Base-by-base conservation (phyloP, 2,888 invertebrate genomes). In the Tethea ocularis region DNA sequence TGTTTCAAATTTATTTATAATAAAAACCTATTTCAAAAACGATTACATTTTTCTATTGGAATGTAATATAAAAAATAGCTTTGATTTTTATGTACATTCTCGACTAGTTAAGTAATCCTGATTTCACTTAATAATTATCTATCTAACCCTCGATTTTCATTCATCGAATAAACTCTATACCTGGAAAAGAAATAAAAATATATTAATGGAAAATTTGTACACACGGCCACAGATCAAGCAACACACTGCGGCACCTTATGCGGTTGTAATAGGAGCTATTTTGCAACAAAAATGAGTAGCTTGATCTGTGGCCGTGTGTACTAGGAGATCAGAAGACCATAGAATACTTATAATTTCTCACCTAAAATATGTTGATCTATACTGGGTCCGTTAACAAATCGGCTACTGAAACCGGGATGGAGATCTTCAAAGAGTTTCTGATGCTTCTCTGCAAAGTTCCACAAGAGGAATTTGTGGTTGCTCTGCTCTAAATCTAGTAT, bases 311-410 rank as follows among this genome's bases (percentile, higher is more conserved):
- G n/a, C n/a, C n/a, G 6, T 33, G 20, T 8, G 46, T 20, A 46
- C 46, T n/a, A 46, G 46, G 46, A 10, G 6, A 46, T 46, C 46
- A 46, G n/a, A 46, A 46, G 8, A 46, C 20, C 10, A 8, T 20
- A 46, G 46, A 20, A 46, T 20, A 57, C 11, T 13, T 33, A 13
- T 56, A 38, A 33, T 22, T 13, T 8, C n/a, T 62, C 67, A 88
- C 91, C 80, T 64, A 88, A 65, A 22, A 91, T 66, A 69, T 89
- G 83, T 60, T 87, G 86, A 57, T 91, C 91, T 52, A 92, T 83
- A 63, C 84, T 90, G 41, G 85, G 74, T 0, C 89, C 91, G 7
- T 67, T 67, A 52, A 90, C 85, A 61, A 88, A 86, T 2, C 72
- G 76, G 1, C 56, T 62, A 4, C 58, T 61, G 55, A 87, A 70